phyloP scores from a whole-genome alignment of 2,113 vertebrate genomes.

The Caranx ignobilis region DNA sequence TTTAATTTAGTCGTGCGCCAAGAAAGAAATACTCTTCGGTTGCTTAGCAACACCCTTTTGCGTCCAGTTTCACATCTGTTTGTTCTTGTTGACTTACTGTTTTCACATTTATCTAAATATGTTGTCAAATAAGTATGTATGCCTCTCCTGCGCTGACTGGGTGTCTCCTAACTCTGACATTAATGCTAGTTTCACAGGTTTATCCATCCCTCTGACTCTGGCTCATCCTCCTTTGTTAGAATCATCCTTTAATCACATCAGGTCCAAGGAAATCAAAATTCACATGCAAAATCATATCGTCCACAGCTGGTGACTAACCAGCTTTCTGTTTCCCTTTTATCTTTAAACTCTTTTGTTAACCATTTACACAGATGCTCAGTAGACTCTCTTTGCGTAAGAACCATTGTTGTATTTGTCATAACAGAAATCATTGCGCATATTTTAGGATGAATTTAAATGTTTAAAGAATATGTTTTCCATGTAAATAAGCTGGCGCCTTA shows the following conservation, averaged over 20 bases:
- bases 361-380: no score
- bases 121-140: not conserved
- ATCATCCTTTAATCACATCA: not conserved
- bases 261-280: not conserved
- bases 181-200: not conserved
- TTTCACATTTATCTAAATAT: conserved; percentile 1
- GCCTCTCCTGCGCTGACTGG: not conserved
- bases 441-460: not conserved
- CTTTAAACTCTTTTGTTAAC: not conserved
- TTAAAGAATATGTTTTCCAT: not conserved
- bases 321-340: not conserved
- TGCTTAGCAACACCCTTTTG: conserved; percentile 33
- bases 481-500: not conserved
- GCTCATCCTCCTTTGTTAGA: not conserved
- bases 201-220: not conserved
- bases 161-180: not conserved
- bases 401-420: not conserved
- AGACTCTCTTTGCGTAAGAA: not conserved
- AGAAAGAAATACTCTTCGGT: conserved; percentile 2
- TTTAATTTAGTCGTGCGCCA: conserved; percentile 14
- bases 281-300: conserved; percentile 11
- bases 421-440: not conserved
- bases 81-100: not conserved
- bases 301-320: conserved; percentile 16
- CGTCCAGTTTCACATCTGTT: not conserved